Evolutionary conservation across 2,888 invertebrate genomes (phyloP), one percentile per base, ranked within the genome.

Genomic region (Vanessa cardui): DNA sequence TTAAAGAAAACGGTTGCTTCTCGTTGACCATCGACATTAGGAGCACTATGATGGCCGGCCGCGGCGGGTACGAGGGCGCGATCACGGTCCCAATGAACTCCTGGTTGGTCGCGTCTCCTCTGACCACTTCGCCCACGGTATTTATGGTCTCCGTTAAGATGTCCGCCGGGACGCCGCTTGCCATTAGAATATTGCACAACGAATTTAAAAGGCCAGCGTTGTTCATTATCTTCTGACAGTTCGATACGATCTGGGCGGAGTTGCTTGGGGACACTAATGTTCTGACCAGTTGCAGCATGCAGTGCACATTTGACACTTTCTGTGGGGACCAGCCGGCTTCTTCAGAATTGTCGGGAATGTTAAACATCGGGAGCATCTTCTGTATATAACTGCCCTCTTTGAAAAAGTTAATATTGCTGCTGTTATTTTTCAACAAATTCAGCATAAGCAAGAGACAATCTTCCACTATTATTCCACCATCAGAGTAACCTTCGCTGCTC

Each of bases 1-100:
- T 88, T 49, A 95, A 82, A 6, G 93, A 90, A 83, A 99, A 97
- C 0, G 98, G 97, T 84, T 99, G 99, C 81, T 98, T 99, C 84
- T 99, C 99, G 85, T 99, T 99, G 7, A 98, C 98, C 98, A 99
- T 99, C 0, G 99, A 99, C 97, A 99, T 98, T 9, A 99, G 90
- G 8, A 99, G 93, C 54, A 99, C 97, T 0, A 99, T 97, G 63
- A 99, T 96, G 0, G 98, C 98, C 0, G 99, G 98, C 66, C 99
- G 95, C 3, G 99, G 98, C 6, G 99, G 99, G 77, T 95, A 97
- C 1, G 98, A 97, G 0, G 99, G 99, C 18, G 98, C 99, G 94
- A 97, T 95, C 2, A 99, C 97, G 62, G 95, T 94, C 0, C 97
- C 96, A 76, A 99, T 95, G 81, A 96, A 98, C 78, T 98, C 97